Percentiles rank a stretch among this genome's conserved stretches.
phyloP scores from a whole-genome alignment of 2,113 vertebrate species.

The Sebastes schlegelii region DNA sequence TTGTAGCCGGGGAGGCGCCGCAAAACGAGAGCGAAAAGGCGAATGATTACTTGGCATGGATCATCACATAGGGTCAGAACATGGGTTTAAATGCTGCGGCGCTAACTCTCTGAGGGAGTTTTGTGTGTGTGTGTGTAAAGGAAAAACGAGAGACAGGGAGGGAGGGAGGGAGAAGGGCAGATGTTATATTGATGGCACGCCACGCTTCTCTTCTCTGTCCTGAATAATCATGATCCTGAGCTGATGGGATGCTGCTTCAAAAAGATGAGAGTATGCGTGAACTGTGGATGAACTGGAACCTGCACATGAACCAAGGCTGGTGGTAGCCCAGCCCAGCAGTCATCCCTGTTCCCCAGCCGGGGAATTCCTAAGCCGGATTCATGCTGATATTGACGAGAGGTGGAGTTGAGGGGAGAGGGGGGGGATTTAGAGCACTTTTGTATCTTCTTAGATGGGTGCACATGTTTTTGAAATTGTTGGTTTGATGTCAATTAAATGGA shows the following conservation, averaged over 20 bases:
- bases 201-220: constrained; percentile 69
- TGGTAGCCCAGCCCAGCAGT: constrained; percentile 69
- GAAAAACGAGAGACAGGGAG: constrained; percentile 19
- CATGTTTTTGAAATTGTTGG: constrained; percentile 42
- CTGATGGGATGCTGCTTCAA: constrained; percentile 78
- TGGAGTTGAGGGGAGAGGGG: neutral
- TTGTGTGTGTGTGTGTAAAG: constrained; percentile 27
- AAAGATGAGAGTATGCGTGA: constrained; percentile 74
- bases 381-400: constrained; percentile 46
- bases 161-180: constrained; percentile 59
- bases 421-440: constrained; percentile 6
- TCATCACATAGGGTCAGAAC: constrained; percentile 68
- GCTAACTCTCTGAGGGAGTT: constrained; percentile 58
- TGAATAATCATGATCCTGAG: constrained; percentile 78
- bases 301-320: constrained; percentile 74
- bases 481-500: constrained; percentile 51
- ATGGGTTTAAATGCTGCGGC: constrained; percentile 60
- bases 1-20: constrained; percentile 33
- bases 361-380: constrained; percentile 63
- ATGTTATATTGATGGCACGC: constrained; percentile 72
- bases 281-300: constrained; percentile 81
- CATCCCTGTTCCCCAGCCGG: constrained; percentile 43
- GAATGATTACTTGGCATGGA: constrained; percentile 65
- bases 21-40: constrained; percentile 49
- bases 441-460: constrained; percentile 29